Evolutionary conservation across 2,797 vertebrate species (phyloP).

Genomic region (Pangasius mekongensis): DNA sequence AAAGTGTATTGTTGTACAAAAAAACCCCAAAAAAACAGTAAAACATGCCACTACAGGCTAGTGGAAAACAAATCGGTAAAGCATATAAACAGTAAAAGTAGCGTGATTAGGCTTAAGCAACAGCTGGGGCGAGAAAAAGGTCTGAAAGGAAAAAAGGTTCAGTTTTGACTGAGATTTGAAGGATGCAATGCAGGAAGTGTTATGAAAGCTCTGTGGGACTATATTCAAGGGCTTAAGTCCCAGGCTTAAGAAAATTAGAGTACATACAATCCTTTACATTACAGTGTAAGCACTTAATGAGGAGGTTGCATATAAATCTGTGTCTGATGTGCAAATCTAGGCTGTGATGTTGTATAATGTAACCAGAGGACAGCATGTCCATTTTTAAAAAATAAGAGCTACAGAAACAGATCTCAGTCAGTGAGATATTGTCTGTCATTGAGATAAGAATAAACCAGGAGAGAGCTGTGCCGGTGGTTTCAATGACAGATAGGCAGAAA

Average conservation of each 20-base stretch:
- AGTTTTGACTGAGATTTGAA: neutral
- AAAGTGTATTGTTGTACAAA: neutral
- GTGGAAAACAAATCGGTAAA: neutral
- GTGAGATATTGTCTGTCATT: neutral
- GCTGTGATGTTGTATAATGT: neutral
- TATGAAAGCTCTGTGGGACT: slow-evolving; percentile 1
- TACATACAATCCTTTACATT: neutral
- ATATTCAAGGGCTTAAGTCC: neutral
- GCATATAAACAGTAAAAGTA: neutral
- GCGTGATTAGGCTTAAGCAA: neutral
- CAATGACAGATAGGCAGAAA: neutral
- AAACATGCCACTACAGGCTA: neutral
- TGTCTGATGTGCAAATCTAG: neutral
- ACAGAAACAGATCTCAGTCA: neutral
- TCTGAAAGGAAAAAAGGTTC: neutral
- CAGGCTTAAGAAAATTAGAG: neutral
- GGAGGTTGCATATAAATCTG: neutral
- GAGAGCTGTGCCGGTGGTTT: neutral
- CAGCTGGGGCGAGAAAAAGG: neutral
- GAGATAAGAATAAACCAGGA: neutral
- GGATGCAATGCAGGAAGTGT: neutral
- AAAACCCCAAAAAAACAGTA: no score
- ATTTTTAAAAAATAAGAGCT: no score
- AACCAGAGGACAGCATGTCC: neutral
- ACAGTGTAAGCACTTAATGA: no score